Conservation (phyloP, 2,113 vertebrate genomes). For the Phyllostomus discolor region DNA sequence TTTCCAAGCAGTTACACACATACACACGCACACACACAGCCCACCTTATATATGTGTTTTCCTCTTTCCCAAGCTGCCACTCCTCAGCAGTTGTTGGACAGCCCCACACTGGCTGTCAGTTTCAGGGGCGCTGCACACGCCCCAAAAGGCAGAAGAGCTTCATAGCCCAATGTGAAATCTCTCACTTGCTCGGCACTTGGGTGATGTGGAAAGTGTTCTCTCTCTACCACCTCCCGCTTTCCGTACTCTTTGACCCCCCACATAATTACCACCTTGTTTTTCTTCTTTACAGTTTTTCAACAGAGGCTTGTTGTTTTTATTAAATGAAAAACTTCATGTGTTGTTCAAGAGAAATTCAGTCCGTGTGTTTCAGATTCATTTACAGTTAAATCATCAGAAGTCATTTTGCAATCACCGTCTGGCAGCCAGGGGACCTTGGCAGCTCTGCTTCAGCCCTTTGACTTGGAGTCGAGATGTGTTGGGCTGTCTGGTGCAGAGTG, state of each 20-base stretch:
- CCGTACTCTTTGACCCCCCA: not conserved
- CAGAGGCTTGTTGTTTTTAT: not conserved
- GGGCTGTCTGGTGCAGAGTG: not conserved
- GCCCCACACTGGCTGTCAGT: not conserved
- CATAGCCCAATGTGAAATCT: not conserved
- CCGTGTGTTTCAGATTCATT: slow-evolving; percentile 69
- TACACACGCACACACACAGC: accelerated
- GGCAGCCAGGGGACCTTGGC: slow-evolving; percentile 52
- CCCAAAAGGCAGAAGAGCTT: not conserved
- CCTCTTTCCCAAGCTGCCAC: not conserved
- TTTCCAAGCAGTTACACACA: not conserved
- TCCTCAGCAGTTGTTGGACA: not conserved
- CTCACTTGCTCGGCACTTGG: not conserved
- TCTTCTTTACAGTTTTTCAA: slow-evolving; percentile 26
- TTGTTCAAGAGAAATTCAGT: slow-evolving; percentile 65
- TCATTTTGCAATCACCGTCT: slow-evolving; percentile 63
- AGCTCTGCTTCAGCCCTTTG: not conserved
- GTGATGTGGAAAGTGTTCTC: not conserved
- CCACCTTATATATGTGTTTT: not conserved
- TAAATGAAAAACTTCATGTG: slow-evolving; percentile 51
- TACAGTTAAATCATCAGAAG: slow-evolving; percentile 70
- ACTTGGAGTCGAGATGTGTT: slow-evolving; percentile 6
- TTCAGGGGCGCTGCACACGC: not conserved
- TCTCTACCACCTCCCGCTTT: not conserved
- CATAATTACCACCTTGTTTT: slow-evolving; percentile 27